Evolutionary conservation across 2,797 vertebrate genomes (phyloP), one percentile per base, ranked within the genome.

Genomic region (Halcyon chelicuti): DNA sequence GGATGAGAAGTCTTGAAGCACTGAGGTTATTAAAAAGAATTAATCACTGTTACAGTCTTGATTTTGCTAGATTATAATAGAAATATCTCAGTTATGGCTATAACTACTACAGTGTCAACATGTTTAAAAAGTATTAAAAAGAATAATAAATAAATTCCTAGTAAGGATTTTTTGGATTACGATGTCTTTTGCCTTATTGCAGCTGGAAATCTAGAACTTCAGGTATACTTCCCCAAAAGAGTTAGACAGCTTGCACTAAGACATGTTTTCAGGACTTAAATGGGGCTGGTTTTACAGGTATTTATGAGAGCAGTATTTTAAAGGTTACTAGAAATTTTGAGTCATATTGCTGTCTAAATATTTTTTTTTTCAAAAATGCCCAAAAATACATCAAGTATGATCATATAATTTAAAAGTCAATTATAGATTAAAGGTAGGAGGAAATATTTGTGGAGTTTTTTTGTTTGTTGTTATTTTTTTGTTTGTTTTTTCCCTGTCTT

Each of bases 11-110:
- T 93, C 82, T 94, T 94, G 92, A 96, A 98, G 93, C 95, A 94
- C 88, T 86, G 89, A 94, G 87, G 85, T 97, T 98, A 98, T 98
- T 98, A 94, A 97, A 94, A 94, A 94, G 96, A 96, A 96, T 95
- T 94, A 97, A 98, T 98, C 97, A 96, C 54, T 37, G 79, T 88
- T 96, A 86, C 35, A 80, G 75, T 93, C 94, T 95, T 95, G 92
- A 94, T 97, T 98, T 97, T 96, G 95, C 96, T 97, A 92, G 90
- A 93, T 97, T 94, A 61, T 86, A 94, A 97, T 96, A 95, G 96
- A 97, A 97, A 93, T 82, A 67, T 37, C 63, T 62, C 90, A 81
- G 84, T 79, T 97, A 94, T 86, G 25, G 61, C 73, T 96, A 77
- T 94, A 93, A 92, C 79, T 94, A 44, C 81, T 75, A 15, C 70